Evolutionary conservation across 2,113 vertebrate genomes (phyloP).

Genomic region (Hiodon alosoides): DNA sequence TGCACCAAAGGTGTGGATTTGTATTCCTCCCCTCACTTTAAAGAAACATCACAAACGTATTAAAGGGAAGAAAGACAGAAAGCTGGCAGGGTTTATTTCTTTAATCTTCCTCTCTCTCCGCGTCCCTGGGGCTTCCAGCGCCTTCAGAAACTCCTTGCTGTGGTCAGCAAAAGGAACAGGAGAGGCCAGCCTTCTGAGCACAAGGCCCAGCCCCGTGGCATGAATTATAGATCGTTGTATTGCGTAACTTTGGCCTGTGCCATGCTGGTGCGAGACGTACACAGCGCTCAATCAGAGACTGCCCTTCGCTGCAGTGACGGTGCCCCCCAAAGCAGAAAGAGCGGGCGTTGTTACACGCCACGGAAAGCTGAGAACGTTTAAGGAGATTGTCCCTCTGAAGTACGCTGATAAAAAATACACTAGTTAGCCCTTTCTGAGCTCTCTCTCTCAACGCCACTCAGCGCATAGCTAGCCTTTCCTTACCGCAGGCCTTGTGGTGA

Average conservation of each 20-base stretch:
- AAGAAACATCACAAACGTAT: conserved; percentile 21
- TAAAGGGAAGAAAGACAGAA: not conserved
- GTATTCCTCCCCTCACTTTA: conserved; percentile 3
- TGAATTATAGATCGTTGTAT: conserved; percentile 11
- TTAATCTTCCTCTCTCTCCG: conserved; percentile 6
- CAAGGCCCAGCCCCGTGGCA: not conserved
- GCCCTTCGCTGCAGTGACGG: not conserved
- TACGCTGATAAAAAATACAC: too few species aligned
- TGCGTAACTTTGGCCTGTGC: not conserved
- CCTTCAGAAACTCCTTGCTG: not conserved
- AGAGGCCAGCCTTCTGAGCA: not conserved
- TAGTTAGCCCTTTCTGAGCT: too few species aligned
- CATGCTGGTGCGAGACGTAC: not conserved
- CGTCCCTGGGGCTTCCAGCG: not conserved
- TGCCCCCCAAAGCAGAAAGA: too few species aligned
- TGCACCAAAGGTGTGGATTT: conserved; percentile 12
- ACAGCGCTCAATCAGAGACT: not conserved
- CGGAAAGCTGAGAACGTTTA: too few species aligned
- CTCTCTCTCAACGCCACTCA: too few species aligned
- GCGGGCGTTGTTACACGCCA: not conserved
- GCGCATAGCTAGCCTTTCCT: too few species aligned
- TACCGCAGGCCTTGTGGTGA: too few species aligned
- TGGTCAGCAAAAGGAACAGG: not conserved
- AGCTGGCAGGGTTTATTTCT: conserved; percentile 8
- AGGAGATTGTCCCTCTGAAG: too few species aligned